Conservation (phyloP, 2,888 invertebrate genomes). For the Entomobrya multifasciata region DNA sequence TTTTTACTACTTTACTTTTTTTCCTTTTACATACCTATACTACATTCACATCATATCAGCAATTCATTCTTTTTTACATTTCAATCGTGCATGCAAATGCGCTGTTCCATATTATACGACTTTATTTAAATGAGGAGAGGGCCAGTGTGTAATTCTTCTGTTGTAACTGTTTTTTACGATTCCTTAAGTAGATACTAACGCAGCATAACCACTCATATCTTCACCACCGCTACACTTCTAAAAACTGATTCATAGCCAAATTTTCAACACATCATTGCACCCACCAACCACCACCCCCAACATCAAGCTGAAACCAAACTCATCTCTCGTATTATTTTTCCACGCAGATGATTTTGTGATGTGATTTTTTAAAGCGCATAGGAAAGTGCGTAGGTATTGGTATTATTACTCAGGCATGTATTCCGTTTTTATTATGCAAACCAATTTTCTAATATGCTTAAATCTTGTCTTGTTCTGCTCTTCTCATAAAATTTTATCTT, state of each 20-base stretch:
- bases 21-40: too few relatives aligned
- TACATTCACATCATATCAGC: background rate
- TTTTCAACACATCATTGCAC: slow-evolving; percentile 30
- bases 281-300: slow-evolving; percentile 3
- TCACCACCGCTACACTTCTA: background rate
- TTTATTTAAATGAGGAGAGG: too few relatives aligned
- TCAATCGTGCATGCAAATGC: background rate
- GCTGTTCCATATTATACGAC: slow-evolving; percentile 13
- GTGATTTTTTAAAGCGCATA: background rate
- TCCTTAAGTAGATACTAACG: slow-evolving; percentile 18
- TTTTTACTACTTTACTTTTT: slow-evolving; percentile 44
- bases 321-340: too few relatives aligned
- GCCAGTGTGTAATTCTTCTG: background rate
- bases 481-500: slow-evolving; percentile 39
- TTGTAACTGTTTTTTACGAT: background rate
- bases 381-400: slow-evolving; percentile 21
- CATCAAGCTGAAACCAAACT: background rate
- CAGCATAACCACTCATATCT: background rate
- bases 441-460: slow-evolving; percentile 13
- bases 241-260: slow-evolving; percentile 45
- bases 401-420: too few relatives aligned
- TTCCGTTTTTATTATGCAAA: slow-evolving; percentile 42
- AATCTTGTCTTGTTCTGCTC: background rate
- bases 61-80: slow-evolving; percentile 13
- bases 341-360: too few relatives aligned